Percentiles rank a stretch among this genome's conserved stretches.
These are phyloP conservation scores for Agelaius phoeniceus DNA, from an alignment of 2,113 vertebrate genomes.

Conservation along the genomic window DNA sequence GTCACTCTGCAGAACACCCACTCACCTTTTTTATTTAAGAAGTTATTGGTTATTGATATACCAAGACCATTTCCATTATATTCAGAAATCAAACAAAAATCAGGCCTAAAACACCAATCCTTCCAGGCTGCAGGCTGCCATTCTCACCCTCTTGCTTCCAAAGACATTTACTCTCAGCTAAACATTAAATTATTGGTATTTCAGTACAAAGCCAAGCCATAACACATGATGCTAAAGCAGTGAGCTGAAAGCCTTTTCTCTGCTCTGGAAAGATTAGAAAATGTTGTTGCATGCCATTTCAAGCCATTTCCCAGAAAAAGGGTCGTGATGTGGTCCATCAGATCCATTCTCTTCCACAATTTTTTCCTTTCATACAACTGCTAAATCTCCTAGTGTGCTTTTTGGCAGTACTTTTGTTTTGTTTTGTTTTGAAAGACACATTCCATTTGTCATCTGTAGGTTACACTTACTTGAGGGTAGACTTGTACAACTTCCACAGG, in stretches of 20 bases:
- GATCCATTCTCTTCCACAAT: neutral
- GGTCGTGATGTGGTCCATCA: neutral
- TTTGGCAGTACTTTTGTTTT: neutral
- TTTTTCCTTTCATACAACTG: neutral
- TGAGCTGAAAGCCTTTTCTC: neutral
- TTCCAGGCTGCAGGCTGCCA: neutral
- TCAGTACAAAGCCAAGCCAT: neutral
- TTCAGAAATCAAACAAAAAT: neutral
- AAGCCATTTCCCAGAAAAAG: neutral
- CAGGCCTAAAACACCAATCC: neutral
- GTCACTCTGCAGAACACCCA: neutral
- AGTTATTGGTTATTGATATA: neutral
- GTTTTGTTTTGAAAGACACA: neutral
- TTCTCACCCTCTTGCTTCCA: neutral
- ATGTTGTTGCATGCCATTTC: neutral
- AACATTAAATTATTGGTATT: conserved; percentile 3
- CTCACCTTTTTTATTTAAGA: neutral
- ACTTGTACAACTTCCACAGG: neutral
- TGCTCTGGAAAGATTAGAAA: neutral
- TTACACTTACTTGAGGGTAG: neutral
- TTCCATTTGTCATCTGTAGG: neutral
- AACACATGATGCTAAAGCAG: neutral
- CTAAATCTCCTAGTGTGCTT: neutral
- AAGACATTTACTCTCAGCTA: neutral
- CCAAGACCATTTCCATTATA: neutral